These are phyloP conservation scores for Aproaerema taeniolella DNA, from an alignment of 2,888 invertebrate species.

Conservation along the genomic window DNA sequence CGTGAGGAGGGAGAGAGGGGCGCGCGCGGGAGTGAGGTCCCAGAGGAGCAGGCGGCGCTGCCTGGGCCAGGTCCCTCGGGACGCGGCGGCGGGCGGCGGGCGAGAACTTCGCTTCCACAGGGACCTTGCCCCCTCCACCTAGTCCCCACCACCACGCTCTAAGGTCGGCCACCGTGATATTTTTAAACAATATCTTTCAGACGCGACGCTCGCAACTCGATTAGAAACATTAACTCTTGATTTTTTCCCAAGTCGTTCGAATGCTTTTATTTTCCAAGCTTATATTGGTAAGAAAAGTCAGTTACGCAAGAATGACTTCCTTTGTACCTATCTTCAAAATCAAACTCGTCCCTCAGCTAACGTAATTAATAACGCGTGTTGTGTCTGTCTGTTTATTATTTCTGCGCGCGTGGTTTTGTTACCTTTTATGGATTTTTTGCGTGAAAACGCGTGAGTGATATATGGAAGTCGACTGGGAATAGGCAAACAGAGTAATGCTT, in stretches of 20 bases:
- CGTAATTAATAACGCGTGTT: constrained; percentile 8
- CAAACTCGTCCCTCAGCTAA: not conserved
- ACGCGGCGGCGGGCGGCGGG: constrained; percentile 56
- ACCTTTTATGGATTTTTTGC: constrained; percentile 43
- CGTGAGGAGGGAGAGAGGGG: constrained; percentile 29
- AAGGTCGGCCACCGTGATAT: constrained; percentile 57
- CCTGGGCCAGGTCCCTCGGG: constrained; percentile 64
- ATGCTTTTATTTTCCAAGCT: too few species aligned
- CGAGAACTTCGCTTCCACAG: constrained; percentile 64
- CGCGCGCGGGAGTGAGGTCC: constrained; percentile 40
- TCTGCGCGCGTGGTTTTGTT: constrained; percentile 18
- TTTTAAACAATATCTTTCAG: constrained; percentile 50
- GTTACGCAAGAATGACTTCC: too few species aligned
- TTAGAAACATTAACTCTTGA: constrained; percentile 4
- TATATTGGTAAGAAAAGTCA: too few species aligned
- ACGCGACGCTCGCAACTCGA: constrained; percentile 10
- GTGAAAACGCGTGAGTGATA: constrained; percentile 66
- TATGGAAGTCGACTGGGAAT: constrained; percentile 61
- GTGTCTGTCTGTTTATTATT: constrained; percentile 4
- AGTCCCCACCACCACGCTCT: constrained; percentile 37
- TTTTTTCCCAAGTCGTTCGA: too few species aligned
- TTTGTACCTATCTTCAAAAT: too few species aligned
- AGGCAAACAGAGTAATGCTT: constrained; percentile 48
- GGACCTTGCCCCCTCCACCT: constrained; percentile 51
- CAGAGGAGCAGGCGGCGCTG: constrained; percentile 66